These are phyloP conservation scores for Tetheella fluctuosa DNA, from an alignment of 2,888 invertebrate species.

Conservation along the genomic window DNA sequence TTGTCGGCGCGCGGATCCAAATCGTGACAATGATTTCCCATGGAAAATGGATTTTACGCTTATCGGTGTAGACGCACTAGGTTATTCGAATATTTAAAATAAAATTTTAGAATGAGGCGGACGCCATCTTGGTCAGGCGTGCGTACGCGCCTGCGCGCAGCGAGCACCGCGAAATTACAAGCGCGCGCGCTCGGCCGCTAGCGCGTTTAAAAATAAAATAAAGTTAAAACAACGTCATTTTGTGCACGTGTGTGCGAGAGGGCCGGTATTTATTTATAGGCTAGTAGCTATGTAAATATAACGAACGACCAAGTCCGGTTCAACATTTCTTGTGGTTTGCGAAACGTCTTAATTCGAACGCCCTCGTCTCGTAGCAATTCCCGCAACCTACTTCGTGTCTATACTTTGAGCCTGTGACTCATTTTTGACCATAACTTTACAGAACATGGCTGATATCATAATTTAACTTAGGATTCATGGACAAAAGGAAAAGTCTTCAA, in stretches of 20 bases:
- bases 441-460: neutral
- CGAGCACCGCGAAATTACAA: slow-evolving; percentile 83
- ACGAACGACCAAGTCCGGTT: slow-evolving; percentile 67
- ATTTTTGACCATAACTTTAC: slow-evolving; percentile 5
- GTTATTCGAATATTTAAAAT: slow-evolving; percentile 55
- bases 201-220: slow-evolving; percentile 83
- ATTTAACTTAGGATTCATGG: neutral
- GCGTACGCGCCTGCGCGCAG: slow-evolving; percentile 81
- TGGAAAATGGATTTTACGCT: slow-evolving; percentile 52
- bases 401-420: slow-evolving; percentile 13
- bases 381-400: slow-evolving; percentile 50
- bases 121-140: slow-evolving; percentile 78
- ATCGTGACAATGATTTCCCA: slow-evolving; percentile 51
- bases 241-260: slow-evolving; percentile 80
- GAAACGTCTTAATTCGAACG: slow-evolving; percentile 78
- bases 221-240: slow-evolving; percentile 83
- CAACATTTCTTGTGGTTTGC: slow-evolving; percentile 76
- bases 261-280: slow-evolving; percentile 83
- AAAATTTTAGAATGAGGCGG: slow-evolving; percentile 50
- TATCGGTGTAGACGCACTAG: slow-evolving; percentile 52
- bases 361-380: slow-evolving; percentile 46
- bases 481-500: neutral
- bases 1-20: slow-evolving; percentile 38
- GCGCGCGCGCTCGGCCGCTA: slow-evolving; percentile 70
- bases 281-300: slow-evolving; percentile 82